Percentiles rank a stretch among this genome's conserved stretches.
Evolutionary conservation across 2,797 vertebrate genomes (phyloP).

Genomic region (Xiphorhynchus erythropygius): DNA sequence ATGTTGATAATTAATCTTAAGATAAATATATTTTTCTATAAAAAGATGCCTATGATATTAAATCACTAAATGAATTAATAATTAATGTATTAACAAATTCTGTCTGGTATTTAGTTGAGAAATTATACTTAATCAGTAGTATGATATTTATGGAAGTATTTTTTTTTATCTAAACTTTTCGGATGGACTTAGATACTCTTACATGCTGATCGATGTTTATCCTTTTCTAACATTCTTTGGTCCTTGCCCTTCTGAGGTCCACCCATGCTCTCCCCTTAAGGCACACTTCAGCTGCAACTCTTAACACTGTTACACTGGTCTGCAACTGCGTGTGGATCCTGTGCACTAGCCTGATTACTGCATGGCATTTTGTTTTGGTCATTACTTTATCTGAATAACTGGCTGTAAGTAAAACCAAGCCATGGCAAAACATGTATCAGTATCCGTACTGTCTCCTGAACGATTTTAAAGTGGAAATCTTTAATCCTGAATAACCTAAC

Average conservation of each 20-base stretch:
- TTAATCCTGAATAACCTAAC: not conserved
- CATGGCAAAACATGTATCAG: not conserved
- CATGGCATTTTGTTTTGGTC: not conserved
- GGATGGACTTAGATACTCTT: not conserved
- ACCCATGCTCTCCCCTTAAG: accelerated
- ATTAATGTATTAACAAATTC: not conserved
- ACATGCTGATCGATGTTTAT: not conserved
- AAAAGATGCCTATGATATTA: not conserved
- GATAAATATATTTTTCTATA: not conserved
- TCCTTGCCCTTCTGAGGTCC: not conserved
- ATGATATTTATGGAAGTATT: not conserved
- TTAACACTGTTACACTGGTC: not conserved
- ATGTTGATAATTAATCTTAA: not conserved
- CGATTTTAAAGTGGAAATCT: not conserved
- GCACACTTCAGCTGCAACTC: not conserved
- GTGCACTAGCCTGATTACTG: not conserved
- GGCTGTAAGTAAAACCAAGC: not conserved
- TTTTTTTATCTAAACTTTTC: not conserved
- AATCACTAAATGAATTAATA: not conserved
- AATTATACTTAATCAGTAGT: not conserved
- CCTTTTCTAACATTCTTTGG: not conserved
- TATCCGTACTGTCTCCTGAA: not conserved
- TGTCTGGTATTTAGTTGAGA: not conserved
- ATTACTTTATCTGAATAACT: not conserved
- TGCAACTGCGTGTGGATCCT: accelerated